Evolutionary conservation across 2,797 vertebrate species (phyloP), one percentile per base, ranked within the genome.

Genomic region (Mus spretus): DNA sequence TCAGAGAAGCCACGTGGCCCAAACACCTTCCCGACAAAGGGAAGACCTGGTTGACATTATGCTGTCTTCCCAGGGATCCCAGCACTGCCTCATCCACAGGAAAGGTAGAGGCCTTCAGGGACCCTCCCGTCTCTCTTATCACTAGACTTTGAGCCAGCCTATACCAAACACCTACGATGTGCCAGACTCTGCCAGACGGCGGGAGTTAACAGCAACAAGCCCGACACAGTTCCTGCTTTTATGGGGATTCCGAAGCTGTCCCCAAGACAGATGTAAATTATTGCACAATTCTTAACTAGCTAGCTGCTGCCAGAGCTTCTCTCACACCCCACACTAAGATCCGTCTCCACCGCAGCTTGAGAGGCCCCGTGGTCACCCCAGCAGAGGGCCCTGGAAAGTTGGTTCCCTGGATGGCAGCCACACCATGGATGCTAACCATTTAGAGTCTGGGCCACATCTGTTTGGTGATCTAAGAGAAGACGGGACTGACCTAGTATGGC

Each of bases 391-490:
- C 81, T 57, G n/a, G 57, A 84, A 93, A 26, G 26, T 47, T 50
- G 9, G 59, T 24, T 75, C 55, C 72, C 44, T 9, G 28, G 12
- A 20, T 3, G 31, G 53, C 53, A 50, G 40, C 28, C 4, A 0
- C 3, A n/a, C 28, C 4, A 0, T 4, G 24, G n/a, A 70, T 17
- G n/a, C 28, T 55, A 79, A 12, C 53, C 15, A 1, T 22, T 74
- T 8, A 50, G 82, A 93, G 65, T 37, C 72, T 3, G 20, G 79
- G 55, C 17, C 14, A 0, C 28, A 8, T 81, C 55, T 55, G 70
- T 59, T 93, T 5, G 83, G 79, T 47, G 59, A 82, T 17, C 65
- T 61, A 17, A n/a, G 70, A 92, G 79, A 77, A 93, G 83, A 86
- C 5, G 1, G 53, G 31, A n/a, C 53, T 93, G 80, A 74, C 67